Percentiles rank a stretch among this genome's conserved stretches.
phyloP scores from a whole-genome alignment of 2,888 invertebrate genomes.

The Hemithea aestivaria region DNA sequence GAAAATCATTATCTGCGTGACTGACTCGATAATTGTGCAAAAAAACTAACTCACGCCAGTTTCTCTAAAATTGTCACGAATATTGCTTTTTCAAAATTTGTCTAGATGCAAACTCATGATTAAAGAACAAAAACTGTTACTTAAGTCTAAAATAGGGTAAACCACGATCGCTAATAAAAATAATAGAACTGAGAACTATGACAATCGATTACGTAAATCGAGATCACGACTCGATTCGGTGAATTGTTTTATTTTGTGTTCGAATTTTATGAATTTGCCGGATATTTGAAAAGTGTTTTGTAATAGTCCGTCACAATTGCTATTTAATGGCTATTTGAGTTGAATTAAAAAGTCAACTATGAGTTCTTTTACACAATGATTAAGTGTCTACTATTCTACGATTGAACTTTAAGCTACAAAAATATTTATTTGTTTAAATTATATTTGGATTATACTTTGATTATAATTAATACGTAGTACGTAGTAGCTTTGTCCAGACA shows the following conservation, averaged over 20 bases:
- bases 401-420: too few relatives aligned
- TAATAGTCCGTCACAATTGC: slow-evolving; percentile 22
- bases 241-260: slow-evolving; percentile 32
- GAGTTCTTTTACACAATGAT: slow-evolving; percentile 13
- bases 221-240: slow-evolving; percentile 40
- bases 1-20: slow-evolving; percentile 10
- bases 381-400: too few relatives aligned
- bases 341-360: slow-evolving; percentile 9
- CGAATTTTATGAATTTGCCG: slow-evolving; percentile 36
- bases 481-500: too few relatives aligned
- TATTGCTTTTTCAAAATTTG: slow-evolving; percentile 21
- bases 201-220: slow-evolving; percentile 52
- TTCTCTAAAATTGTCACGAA: slow-evolving; percentile 12
- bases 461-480: too few relatives aligned
- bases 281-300: slow-evolving; percentile 36
- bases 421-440: too few relatives aligned
- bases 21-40: slow-evolving; percentile 2
- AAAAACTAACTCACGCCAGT: slow-evolving; percentile 9
- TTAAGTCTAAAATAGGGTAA: slow-evolving; percentile 35
- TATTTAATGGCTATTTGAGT: slow-evolving; percentile 14
- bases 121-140: slow-evolving; percentile 35
- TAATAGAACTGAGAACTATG: slow-evolving; percentile 29
- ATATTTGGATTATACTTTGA: too few relatives aligned
- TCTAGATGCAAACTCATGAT: slow-evolving; percentile 22
- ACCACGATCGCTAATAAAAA: slow-evolving; percentile 43